phyloP scores from a whole-genome alignment of 2,888 invertebrate genomes.

The Dimorphilus gyrociliatus region DNA sequence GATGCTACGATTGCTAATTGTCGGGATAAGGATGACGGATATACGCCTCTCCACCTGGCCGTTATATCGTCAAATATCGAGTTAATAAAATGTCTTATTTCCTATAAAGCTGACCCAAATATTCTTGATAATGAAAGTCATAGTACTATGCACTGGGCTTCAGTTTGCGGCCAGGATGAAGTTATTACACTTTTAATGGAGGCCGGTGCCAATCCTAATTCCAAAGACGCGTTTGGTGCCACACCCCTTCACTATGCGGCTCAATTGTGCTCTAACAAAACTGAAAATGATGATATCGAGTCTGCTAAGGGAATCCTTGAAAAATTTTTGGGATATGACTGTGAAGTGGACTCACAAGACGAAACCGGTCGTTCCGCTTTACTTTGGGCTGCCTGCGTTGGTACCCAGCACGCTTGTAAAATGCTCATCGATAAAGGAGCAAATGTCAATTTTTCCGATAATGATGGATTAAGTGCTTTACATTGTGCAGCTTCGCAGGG shows the following conservation, averaged over 20 bases:
- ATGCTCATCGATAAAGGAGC: too few species aligned
- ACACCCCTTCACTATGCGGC: constrained; percentile 92
- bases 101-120: constrained; percentile 72
- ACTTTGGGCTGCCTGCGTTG: constrained; percentile 93
- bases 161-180: constrained; percentile 78
- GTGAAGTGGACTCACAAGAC: constrained; percentile 68
- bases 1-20: constrained; percentile 47
- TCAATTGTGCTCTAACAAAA: constrained; percentile 59
- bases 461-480: constrained; percentile 48
- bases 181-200: constrained; percentile 66
- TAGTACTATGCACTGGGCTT: constrained; percentile 89
- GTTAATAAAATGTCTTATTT: constrained; percentile 57
- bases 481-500: constrained; percentile 95
- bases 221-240: constrained; percentile 81
- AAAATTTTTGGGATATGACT: constrained; percentile 53
- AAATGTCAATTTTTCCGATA: background rate
- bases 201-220: constrained; percentile 65
- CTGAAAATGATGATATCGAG: constrained; percentile 17
- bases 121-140: constrained; percentile 83
- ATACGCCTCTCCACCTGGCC: constrained; percentile 83
- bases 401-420: too few species aligned
- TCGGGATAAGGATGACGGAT: constrained; percentile 57
- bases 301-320: constrained; percentile 53
- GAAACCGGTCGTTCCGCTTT: constrained; percentile 82
- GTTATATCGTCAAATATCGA: constrained; percentile 42